phyloP scores from a whole-genome alignment of 2,888 invertebrate genomes.

The Drosophila aldrichi region DNA sequence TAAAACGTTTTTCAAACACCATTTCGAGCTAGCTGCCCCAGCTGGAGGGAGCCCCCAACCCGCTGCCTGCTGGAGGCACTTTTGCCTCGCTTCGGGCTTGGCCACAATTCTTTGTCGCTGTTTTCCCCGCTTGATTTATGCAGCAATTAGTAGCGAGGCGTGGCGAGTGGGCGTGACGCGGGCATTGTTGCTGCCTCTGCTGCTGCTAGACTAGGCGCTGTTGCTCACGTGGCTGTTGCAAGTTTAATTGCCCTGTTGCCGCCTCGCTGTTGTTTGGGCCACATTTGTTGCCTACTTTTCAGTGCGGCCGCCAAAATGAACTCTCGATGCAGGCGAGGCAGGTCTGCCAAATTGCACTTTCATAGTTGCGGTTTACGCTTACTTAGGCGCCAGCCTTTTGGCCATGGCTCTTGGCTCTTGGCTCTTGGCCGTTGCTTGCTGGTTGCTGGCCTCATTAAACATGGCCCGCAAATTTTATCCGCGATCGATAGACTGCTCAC shows the following conservation, averaged over 20 bases:
- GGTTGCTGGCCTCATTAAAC: slow-evolving; percentile 49
- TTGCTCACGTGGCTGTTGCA: slow-evolving; percentile 43
- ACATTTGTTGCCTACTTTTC: slow-evolving; percentile 62
- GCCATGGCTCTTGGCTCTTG: slow-evolving; percentile 48
- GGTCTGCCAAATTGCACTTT: slow-evolving; percentile 32
- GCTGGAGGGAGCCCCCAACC: neutral
- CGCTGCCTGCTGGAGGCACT: neutral
- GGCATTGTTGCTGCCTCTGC: slow-evolving; percentile 15
- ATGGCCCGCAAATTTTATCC: slow-evolving; percentile 31
- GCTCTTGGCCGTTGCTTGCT: slow-evolving; percentile 5
- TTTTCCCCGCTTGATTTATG: slow-evolving; percentile 72
- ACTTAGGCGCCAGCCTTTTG: slow-evolving; percentile 34
- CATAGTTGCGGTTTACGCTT: slow-evolving; percentile 43
- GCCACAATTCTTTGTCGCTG: slow-evolving; percentile 19
- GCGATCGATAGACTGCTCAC: slow-evolving; percentile 45
- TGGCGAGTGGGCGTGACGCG: slow-evolving; percentile 19
- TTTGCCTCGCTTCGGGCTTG: slow-evolving; percentile 2
- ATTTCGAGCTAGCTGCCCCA: slow-evolving; percentile 10
- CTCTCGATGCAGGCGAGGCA: slow-evolving; percentile 19
- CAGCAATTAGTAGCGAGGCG: slow-evolving; percentile 66
- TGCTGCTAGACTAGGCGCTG: slow-evolving; percentile 20
- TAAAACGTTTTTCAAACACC: slow-evolving; percentile 55
- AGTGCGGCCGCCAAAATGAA: slow-evolving; percentile 29
- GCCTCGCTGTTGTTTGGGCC: slow-evolving; percentile 19
- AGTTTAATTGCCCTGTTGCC: slow-evolving; percentile 54